phyloP scores from a whole-genome alignment of 2,888 invertebrate genomes.

The Rotaria macrura region DNA sequence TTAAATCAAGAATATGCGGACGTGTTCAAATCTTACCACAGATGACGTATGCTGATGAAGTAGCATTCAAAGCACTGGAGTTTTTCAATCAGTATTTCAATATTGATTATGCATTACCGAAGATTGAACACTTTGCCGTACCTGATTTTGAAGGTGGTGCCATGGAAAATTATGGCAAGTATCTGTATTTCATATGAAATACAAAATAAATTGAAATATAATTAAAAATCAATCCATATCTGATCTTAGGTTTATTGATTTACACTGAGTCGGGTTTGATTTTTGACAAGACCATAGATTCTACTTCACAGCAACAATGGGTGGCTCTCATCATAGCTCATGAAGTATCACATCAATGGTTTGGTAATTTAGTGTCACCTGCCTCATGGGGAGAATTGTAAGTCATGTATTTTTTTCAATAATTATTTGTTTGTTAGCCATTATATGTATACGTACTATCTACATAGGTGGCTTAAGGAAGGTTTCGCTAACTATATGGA shows the following conservation, averaged over 20 bases:
- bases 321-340: conserved; percentile 72
- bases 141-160: conserved; percentile 49
- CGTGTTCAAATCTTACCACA: conserved; percentile 38
- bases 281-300: conserved; percentile 78
- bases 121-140: conserved; percentile 47
- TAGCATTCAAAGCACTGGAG: conserved; percentile 40
- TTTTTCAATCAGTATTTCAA: conserved; percentile 46
- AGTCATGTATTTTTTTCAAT: neutral
- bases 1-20: conserved; percentile 22
- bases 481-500: conserved; percentile 85
- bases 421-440: too few relatives aligned
- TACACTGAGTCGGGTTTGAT: conserved; percentile 79
- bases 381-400: conserved; percentile 33
- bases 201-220: neutral
- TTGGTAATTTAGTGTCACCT: conserved; percentile 34
- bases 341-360: conserved; percentile 61
- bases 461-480: conserved; percentile 56
- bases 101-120: conserved; percentile 35
- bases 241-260: conserved; percentile 71
- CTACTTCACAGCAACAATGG: conserved; percentile 60
- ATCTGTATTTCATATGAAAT: too few relatives aligned
- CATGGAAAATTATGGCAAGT: conserved; percentile 44
- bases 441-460: too few relatives aligned
- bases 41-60: conserved; percentile 42
- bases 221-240: neutral